These are phyloP conservation scores for Camponotus floridanus DNA, from an alignment of 1,140 invertebrate species.

Conservation along the genomic window DNA sequence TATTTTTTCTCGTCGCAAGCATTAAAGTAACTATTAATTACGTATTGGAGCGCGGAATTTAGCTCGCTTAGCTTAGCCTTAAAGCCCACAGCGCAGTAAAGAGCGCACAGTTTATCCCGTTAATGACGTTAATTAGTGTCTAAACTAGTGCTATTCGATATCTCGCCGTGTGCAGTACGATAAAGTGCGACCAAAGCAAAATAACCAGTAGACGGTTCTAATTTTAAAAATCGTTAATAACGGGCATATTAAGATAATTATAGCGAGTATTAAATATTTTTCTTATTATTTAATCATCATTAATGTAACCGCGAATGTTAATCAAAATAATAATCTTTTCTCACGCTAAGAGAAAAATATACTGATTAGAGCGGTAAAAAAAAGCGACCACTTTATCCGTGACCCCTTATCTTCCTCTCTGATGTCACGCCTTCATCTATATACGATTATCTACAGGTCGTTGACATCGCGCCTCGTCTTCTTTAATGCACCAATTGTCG, in stretches of 20 bases:
- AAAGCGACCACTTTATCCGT: constrained; percentile 1
- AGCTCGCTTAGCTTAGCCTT: constrained; percentile 30
- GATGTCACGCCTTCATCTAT: constrained; percentile 34
- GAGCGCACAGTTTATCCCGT: background rate
- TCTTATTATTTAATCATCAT: background rate
- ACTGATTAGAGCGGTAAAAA: background rate
- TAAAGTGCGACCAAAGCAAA: background rate
- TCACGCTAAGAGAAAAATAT: background rate
- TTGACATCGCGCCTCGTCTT: constrained; percentile 52
- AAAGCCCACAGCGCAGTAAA: constrained; percentile 23
- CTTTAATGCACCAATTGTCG: constrained; percentile 56
- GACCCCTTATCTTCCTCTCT: background rate
- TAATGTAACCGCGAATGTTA: background rate
- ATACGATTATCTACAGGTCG: constrained; percentile 55
- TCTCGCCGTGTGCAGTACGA: background rate
- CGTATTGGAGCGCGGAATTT: constrained; percentile 38
- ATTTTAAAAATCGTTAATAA: constrained; percentile 11
- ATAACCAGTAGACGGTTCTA: background rate
- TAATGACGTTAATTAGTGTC: constrained; percentile 36
- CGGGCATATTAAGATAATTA: background rate
- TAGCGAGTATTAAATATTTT: background rate
- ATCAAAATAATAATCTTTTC: background rate
- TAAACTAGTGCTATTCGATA: constrained; percentile 23
- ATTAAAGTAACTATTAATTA: constrained; percentile 34
- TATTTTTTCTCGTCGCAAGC: background rate